Percentiles rank a stretch among this genome's conserved stretches.
Evolutionary conservation across 2,797 vertebrate species (phyloP).

Genomic region (Spea hammondii): DNA sequence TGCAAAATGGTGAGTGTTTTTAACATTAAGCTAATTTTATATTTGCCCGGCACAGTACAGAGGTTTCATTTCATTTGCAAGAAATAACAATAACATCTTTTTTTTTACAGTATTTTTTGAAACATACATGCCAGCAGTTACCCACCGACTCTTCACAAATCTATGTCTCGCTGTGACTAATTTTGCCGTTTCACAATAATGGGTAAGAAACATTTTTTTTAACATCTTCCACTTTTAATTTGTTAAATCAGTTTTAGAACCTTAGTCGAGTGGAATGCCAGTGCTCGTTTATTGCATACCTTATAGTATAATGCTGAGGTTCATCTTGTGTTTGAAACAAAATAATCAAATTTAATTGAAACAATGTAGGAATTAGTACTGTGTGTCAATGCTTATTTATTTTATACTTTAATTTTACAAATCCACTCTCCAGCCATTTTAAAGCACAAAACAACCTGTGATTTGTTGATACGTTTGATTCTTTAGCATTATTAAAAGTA

Average conservation of each 20-base stretch:
- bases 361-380: no score
- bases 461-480: no score
- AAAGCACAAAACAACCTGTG: no score
- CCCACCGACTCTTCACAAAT: background rate
- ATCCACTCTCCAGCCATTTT: no score
- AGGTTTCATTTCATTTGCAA: conserved; percentile 21
- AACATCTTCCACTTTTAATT: background rate
- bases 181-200: background rate
- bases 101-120: conserved; percentile 15
- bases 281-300: background rate
- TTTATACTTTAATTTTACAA: no score
- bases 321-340: no score
- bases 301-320: background rate
- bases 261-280: background rate
- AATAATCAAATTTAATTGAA: no score
- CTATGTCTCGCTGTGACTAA: conserved; percentile 20
- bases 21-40: conserved; percentile 20
- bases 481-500: no score
- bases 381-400: no score
- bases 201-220: background rate
- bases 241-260: conserved; percentile 12
- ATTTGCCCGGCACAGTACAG: conserved; percentile 1
- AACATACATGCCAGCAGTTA: background rate
- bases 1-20: conserved; percentile 11
- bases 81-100: conserved; percentile 1